Base-by-base conservation (phyloP, 2,113 vertebrate genomes). In the Triplophysa rosa region DNA sequence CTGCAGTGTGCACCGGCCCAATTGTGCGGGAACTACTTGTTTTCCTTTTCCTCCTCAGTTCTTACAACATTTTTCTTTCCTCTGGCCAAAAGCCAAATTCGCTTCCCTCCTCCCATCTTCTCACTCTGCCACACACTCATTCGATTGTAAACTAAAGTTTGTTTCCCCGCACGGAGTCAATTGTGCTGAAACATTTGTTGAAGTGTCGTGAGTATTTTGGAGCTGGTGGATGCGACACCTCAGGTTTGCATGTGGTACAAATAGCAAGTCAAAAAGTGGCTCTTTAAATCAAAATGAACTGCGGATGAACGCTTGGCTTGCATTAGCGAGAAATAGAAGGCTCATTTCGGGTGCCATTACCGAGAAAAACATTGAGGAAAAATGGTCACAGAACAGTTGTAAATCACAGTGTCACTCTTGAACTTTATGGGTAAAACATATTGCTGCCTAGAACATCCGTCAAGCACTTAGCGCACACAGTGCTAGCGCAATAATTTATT, bases 401-500 rank as follows among this genome's bases (percentile, higher is more conserved):
- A 73, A 73, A 73, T 73, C 70, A 37, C 54, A 37, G 26, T 73
- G 62, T 77, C 62, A 77, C 45, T 52, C 26, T 23, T 65, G 62
- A 77, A 77, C 73, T 77, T 65, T 77, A 49, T 19, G 7, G 61
- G 42, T 52, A 64, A 77, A 66, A 65, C 24, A 24, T 33, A 54
- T 77, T 54, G 49, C 62, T 21, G 74, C 45, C 62, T 66, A 37
- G 45, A 64, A 45, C 47, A 65, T 16, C 17, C 24, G 21, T 65
- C 74, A 49, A 75, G 45, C 45, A 77, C 65, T 77, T 66, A 77
- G 61, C 62, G 47, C 19, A 54, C 16, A 24, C 11, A 52, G 42
- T 14, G 16, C 40, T 63, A 62, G 70, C 56, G 52, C 45, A 77
- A 54, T 65, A 16, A 77, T 77, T 77, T 77, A 77, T 77, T 65